Base-by-base conservation (phyloP, 2,888 invertebrate species). In the Agrenia bidenticulata region DNA sequence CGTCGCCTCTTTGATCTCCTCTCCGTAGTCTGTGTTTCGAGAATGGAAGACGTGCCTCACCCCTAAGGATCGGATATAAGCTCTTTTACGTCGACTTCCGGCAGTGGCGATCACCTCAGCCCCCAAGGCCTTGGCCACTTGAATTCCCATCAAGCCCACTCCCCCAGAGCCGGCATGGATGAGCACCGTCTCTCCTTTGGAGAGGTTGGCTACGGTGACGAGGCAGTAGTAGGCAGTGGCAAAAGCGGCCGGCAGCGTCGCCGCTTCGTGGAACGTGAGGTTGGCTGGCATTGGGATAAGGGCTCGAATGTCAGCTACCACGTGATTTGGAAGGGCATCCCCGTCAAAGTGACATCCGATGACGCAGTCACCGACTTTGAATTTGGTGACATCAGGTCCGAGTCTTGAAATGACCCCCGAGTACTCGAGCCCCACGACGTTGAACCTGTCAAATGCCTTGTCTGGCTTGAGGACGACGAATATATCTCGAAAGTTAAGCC, bases 91-190 rank as follows among this genome's bases (percentile, higher is more conserved):
- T 1, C 37, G 11, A 45, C 63, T 70, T 49, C 70, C 70, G 1
- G 70, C 70, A 1, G 70, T 58, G 1, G 67, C 37, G 19, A 67
- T 65, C 1, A 67, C 61, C 15, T 64, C 54, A 9, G 70, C 67
- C 1, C 63, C 65, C 2, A 67, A 17, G 11, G 45, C 37, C 23
- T 58, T 57, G 11, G 65, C 67, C 50, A 70, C 11, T 37, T 70
- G 70, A 42, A 70, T 67, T 2, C 64, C 67, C 24, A 41, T 17
- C 1, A 70, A 41, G 1, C 70, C 70, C 0, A 70, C 70, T n/a
- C 70, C 70, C 0, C 70, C 70, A 2, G 65, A 61, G 17, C 32
- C 70, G 17, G 65, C 62, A 27, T 67, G 70, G 49, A 70, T 67
- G 41, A 70, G 32, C 1, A 70, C 63, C 1, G 59, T 58, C 1